These are phyloP conservation scores for Chrysocyon brachyurus DNA, from an alignment of 2,797 vertebrate species.

Conservation along the genomic window DNA sequence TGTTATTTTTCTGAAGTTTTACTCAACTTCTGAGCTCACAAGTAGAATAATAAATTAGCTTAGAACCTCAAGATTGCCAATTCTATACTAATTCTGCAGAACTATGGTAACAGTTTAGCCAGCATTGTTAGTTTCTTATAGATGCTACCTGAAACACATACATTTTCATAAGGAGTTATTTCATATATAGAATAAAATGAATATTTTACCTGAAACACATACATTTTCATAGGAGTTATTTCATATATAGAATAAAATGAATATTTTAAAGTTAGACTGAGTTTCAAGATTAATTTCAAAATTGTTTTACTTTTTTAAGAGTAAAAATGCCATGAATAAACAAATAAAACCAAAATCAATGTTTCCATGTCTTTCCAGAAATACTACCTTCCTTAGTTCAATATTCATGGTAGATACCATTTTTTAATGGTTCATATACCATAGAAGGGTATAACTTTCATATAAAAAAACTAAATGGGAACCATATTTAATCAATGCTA, in stretches of 20 bases:
- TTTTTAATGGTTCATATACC: not conserved
- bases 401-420: not conserved
- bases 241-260: constrained; percentile 10
- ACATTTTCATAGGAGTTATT: constrained; percentile 47
- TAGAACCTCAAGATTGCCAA: not conserved
- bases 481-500: not conserved
- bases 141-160: constrained; percentile 16
- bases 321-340: constrained; percentile 44
- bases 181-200: constrained; percentile 10
- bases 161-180: constrained; percentile 45
- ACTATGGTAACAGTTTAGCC: not conserved
- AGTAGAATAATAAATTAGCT: not conserved
- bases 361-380: not conserved
- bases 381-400: not conserved
- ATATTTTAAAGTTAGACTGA: constrained; percentile 56
- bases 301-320: not conserved
- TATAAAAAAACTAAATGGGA: constrained; percentile 31
- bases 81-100: not conserved
- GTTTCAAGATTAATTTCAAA: constrained; percentile 38
- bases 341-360: constrained; percentile 24
- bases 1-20: not conserved
- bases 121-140: not conserved
- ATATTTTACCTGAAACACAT: constrained; percentile 31
- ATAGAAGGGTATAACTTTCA: not conserved
- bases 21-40: not conserved